A percentile compares a stretch with the other conserved stretches of the same genome.
Conservation (phyloP, 2,113 vertebrate genomes). For the Pipa parva region DNA sequence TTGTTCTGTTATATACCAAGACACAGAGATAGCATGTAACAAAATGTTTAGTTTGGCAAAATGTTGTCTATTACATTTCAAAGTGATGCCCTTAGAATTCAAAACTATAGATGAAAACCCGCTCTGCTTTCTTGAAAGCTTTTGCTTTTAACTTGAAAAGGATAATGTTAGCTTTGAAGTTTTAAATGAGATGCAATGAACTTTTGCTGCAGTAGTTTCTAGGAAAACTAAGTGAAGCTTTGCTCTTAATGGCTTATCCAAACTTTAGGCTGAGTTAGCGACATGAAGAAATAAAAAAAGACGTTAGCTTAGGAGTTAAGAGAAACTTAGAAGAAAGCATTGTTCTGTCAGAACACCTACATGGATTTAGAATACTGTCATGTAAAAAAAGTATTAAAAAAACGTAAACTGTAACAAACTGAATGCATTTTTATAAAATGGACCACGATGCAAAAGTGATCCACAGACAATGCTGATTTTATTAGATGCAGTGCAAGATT, state of each 20-base stretch:
- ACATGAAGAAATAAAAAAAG: not conserved
- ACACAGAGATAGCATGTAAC: slow-evolving; percentile 5
- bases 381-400: too few relatives aligned
- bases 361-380: too few relatives aligned
- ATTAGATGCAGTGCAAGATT: too few relatives aligned
- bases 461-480: too few relatives aligned
- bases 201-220: slow-evolving; percentile 49
- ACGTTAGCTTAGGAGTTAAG: too few relatives aligned
- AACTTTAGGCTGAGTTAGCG: slow-evolving; percentile 30
- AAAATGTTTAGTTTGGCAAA: slow-evolving; percentile 65
- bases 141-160: slow-evolving; percentile 61
- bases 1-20: slow-evolving; percentile 1
- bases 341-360: too few relatives aligned
- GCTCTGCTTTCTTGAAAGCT: slow-evolving; percentile 64
- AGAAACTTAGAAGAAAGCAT: too few relatives aligned
- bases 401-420: too few relatives aligned
- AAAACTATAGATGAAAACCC: slow-evolving; percentile 68
- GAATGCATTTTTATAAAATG: too few relatives aligned
- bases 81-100: slow-evolving; percentile 63
- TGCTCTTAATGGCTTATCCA: slow-evolving; percentile 51
- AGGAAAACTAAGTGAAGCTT: slow-evolving; percentile 42
- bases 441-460: too few relatives aligned
- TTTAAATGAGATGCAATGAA: slow-evolving; percentile 62
- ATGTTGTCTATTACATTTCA: slow-evolving; percentile 68
- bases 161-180: slow-evolving; percentile 67